These are phyloP conservation scores for Spisula solida DNA, from an alignment of 2,888 invertebrate species.

Conservation along the genomic window DNA sequence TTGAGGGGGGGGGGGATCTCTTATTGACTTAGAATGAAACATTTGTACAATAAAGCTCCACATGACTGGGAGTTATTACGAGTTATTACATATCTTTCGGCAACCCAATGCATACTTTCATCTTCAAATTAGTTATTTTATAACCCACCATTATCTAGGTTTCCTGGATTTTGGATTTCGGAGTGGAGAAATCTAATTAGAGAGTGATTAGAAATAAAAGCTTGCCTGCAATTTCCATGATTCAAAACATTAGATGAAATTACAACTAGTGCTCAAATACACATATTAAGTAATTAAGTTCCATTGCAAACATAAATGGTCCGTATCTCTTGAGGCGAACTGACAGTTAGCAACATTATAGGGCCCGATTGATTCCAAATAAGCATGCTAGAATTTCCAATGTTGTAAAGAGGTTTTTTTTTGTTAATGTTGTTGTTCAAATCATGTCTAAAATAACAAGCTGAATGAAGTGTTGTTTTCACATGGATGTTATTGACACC, in stretches of 20 bases:
- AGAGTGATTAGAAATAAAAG: conserved; percentile 1
- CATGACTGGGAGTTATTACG: neutral
- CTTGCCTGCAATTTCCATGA: neutral
- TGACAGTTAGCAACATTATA: neutral
- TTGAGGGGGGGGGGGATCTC: too few relatives aligned
- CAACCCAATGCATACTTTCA: neutral
- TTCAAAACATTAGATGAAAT: conserved; percentile 6
- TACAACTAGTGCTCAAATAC: neutral
- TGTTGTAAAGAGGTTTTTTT: neutral
- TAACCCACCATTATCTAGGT: neutral
- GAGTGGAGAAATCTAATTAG: conserved; percentile 9
- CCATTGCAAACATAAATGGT: conserved; percentile 6
- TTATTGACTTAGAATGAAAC: too few relatives aligned
- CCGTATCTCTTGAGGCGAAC: neutral
- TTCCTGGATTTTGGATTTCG: neutral
- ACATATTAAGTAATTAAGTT: conserved; percentile 3
- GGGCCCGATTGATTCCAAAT: neutral
- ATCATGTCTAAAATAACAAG: neutral
- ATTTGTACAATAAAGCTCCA: too few relatives aligned
- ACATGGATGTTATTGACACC: neutral
- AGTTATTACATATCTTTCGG: neutral
- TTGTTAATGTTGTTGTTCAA: neutral
- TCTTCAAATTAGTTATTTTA: neutral
- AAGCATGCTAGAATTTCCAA: conserved; percentile 14
- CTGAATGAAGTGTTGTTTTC: neutral